phyloP scores from a whole-genome alignment of 1,140 invertebrate species.

The Anastrepha ludens region DNA sequence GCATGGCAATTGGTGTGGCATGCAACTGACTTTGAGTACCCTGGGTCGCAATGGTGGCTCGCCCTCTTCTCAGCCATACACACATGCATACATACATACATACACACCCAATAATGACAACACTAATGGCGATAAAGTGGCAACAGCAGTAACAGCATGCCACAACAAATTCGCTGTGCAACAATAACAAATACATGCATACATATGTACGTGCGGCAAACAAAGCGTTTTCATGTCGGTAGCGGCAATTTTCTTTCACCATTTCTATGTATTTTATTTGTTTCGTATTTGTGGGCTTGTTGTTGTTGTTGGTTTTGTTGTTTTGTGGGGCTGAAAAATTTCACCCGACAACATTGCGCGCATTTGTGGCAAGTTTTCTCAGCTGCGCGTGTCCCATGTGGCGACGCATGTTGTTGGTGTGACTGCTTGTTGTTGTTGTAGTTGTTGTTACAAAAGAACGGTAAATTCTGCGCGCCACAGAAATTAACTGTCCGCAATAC shows the following conservation, averaged over 20 bases:
- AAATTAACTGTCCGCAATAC: slow-evolving; percentile 37
- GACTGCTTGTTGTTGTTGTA: background rate
- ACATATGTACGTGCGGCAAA: background rate
- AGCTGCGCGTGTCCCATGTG: slow-evolving; percentile 5
- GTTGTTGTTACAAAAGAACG: slow-evolving; percentile 18
- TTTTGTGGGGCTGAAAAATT: slow-evolving; percentile 16
- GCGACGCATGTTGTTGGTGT: slow-evolving; percentile 1
- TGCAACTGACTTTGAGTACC: background rate
- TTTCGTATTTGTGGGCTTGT: background rate
- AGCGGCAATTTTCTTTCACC: slow-evolving; percentile 14
- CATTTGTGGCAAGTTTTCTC: slow-evolving; percentile 37
- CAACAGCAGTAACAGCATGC: slow-evolving; percentile 27
- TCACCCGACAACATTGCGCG: slow-evolving; percentile 49
- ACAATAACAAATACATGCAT: background rate
- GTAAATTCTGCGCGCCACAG: slow-evolving; percentile 31
- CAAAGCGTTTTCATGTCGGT: slow-evolving; percentile 25
- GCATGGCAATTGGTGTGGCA: too few species aligned
- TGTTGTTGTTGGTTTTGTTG: too few species aligned
- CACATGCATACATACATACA: background rate
- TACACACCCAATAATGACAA: background rate
- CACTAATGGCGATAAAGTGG: background rate
- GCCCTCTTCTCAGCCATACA: background rate
- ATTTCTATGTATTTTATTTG: background rate
- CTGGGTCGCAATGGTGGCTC: background rate
- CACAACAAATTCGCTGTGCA: slow-evolving; percentile 7